Evolutionary conservation across 1,140 invertebrate species (phyloP), one percentile per base, ranked within the genome.

Genomic region (Tribolium castaneum): DNA sequence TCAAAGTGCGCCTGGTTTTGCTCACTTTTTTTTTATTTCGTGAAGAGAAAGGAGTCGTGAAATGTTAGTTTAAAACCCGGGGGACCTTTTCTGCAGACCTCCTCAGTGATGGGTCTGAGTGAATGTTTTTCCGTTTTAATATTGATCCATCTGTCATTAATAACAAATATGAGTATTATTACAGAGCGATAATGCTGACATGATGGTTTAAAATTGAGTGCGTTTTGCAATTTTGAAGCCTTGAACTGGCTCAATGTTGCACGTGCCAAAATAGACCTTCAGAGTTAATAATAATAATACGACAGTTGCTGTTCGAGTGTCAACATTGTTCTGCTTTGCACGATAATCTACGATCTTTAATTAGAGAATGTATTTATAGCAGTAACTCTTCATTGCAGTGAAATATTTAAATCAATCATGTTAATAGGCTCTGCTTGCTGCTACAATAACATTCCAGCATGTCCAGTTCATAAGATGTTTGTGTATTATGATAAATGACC

Each of bases 241-340:
- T 66, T 66, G 59, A 66, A 66, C 59, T 66, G 25, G 59, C 30
- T 12, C 59, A 66, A n/a, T 66, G 59, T 66, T 66, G 30, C 59
- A 66, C 59, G 59, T 66, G 59, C 59, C 30, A 66, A 35, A 66
- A 66, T 35, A 66, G 30, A 66, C 59, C 59, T 66, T 66, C 59
- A 35, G 30, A 66, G 59, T 66, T 66, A 66, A 66, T 66, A 66
- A 66, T 66, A 35, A 12, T 35, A 66, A 16, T 45, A 45, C 39
- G 39, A n/a, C 16, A 52, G 51, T 16, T 16, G 51, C 16, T 52
- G 12, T 52, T 52, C 6, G 13, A 52, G 12, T 52, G 16, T 52
- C 51, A 16, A 52, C 16, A 52, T 52, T 52, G 51, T 52, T 52
- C 39, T 45, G 51, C 16, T 52, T 52, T 52, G 51, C 51, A 19